phyloP scores from a whole-genome alignment of 2,797 vertebrate species.

The Triplophysa bombifrons region DNA sequence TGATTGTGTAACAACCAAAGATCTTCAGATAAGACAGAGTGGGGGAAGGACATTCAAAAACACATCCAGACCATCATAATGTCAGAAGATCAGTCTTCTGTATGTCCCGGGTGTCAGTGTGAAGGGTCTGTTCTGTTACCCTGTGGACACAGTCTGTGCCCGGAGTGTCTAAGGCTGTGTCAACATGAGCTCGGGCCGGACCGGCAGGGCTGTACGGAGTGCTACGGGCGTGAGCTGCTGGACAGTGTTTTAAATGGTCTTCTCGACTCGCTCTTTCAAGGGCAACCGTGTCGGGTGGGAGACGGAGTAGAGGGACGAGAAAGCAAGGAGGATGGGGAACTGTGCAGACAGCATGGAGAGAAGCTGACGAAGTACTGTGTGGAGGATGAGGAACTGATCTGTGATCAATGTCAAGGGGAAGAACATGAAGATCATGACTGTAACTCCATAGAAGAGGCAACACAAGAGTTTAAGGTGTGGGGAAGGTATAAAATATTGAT shows the following conservation, averaged over 20 bases:
- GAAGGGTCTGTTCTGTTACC: constrained; percentile 71
- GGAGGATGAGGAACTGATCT: constrained; percentile 65
- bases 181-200: constrained; percentile 58
- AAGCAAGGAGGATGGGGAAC: background rate
- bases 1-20: constrained; percentile 39
- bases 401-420: constrained; percentile 58
- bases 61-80: constrained; percentile 11
- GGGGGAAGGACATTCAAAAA: constrained; percentile 23
- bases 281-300: constrained; percentile 54
- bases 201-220: constrained; percentile 71
- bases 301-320: background rate
- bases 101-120: constrained; percentile 79
- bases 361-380: constrained; percentile 58
- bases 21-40: constrained; percentile 4
- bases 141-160: constrained; percentile 84
- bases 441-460: constrained; percentile 60
- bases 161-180: constrained; percentile 74
- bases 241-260: constrained; percentile 63
- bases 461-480: constrained; percentile 65
- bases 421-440: constrained; percentile 62
- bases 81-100: constrained; percentile 42
- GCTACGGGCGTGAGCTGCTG: constrained; percentile 70
- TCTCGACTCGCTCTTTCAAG: constrained; percentile 64
- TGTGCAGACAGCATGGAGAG: constrained; percentile 60
- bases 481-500: background rate